Evolutionary conservation across 2,113 vertebrate species (phyloP), one percentile per base, ranked within the genome.

Genomic region (Erinaceus europaeus): DNA sequence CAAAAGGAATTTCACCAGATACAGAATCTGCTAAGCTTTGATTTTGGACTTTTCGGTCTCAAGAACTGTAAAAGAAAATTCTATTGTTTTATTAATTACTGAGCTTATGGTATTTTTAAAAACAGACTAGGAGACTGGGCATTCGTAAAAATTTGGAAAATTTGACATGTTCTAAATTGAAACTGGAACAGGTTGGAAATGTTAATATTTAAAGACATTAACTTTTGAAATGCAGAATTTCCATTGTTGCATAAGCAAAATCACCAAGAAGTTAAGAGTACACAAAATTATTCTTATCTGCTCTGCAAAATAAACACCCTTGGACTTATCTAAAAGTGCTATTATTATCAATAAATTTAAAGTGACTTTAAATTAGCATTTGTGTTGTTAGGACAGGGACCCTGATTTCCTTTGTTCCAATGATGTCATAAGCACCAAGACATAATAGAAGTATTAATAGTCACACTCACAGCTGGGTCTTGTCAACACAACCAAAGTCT

Each of bases 381-480:
- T 82, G 40, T 91, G 65, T 79, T 42, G 32, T 90, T 81, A 79
- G 67, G 40, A 74, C 78, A 76, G 64, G 68, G 75, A 3, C 74
- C 25, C 38, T 82, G 69, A 78, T 89, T 92, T 84, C 34, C 84
- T 18, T 61, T 76, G 13, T 17, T 69, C 29, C 73, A 48, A 62
- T 55, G 36, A 40, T 86, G 13, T 71, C 61, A 77, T 64, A 85
- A 93, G 32, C 78, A 87, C 48, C 44, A 68, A 89, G 81, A 79
- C 55, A 85, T 82, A 78, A 67, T 34, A 86, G 65, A 89, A 89
- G 55, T 34, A 72, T 90, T 89, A 84, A 84, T 81, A 90, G 89
- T 82, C 82, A 89, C 8, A 87, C 67, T 85, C 92, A 94, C 87
- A 93, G 92, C 90, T 94, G 92, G 90, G 78, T 81, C 91, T 94